Conservation (phyloP, 2,113 vertebrate genomes). For the Setophaga petechia region DNA sequence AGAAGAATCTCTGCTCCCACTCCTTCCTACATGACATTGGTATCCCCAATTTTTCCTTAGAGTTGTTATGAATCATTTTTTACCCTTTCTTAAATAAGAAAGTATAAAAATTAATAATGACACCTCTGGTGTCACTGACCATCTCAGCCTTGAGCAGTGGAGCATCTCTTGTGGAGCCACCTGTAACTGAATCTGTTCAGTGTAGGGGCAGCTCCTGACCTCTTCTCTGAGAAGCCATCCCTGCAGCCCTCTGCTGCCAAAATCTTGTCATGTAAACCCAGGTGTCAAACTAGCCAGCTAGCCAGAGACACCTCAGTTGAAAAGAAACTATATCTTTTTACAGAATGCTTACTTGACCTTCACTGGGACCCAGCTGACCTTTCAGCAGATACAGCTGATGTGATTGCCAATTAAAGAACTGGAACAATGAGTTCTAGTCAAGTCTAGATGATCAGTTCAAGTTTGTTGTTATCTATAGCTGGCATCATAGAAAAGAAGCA, state of each 20-base stretch:
- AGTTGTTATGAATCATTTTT: neutral
- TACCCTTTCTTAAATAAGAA: neutral
- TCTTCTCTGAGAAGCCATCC: neutral
- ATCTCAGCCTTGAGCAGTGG: neutral
- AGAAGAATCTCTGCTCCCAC: neutral
- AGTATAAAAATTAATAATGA: no score
- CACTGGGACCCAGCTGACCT: neutral
- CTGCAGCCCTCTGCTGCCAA: neutral
- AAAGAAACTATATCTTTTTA: neutral
- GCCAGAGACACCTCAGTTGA: neutral
- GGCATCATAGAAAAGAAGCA: neutral
- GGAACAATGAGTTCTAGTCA: neutral
- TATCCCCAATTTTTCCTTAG: fast-evolving
- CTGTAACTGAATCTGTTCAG: neutral
- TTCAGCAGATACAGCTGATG: neutral
- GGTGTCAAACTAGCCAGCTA: neutral
- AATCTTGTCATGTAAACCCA: neutral
- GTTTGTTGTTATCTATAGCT: neutral
- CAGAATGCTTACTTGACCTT: neutral
- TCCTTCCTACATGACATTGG: neutral
- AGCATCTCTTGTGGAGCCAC: fast-evolving
- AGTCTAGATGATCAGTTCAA: neutral
- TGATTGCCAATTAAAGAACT: neutral
- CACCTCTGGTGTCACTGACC: fast-evolving
- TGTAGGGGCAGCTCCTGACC: neutral